phyloP scores from a whole-genome alignment of 1,140 invertebrate species.

The Diachasma alloeum region DNA sequence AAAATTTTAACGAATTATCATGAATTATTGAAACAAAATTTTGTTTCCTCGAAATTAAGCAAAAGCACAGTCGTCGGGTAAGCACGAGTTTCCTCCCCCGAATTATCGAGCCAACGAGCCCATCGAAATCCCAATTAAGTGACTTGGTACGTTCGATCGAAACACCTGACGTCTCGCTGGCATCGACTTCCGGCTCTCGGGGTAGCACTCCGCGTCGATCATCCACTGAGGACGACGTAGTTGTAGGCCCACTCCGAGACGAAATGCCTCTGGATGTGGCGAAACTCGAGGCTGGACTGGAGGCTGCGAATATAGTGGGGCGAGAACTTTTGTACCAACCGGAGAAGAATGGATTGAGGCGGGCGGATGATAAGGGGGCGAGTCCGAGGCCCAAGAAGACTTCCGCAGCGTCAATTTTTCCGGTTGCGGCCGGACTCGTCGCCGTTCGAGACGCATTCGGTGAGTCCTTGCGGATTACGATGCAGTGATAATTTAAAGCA shows the following conservation, averaged over 20 bases:
- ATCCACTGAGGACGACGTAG: not conserved
- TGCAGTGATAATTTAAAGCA: too few species aligned
- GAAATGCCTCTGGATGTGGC: conserved; percentile 9
- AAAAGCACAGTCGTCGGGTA: conserved; percentile 21
- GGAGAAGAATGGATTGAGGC: conserved; percentile 42
- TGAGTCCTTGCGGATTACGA: conserved; percentile 23
- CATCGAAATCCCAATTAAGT: conserved; percentile 39
- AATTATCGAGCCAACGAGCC: conserved; percentile 27
- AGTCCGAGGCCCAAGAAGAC: conserved; percentile 42
- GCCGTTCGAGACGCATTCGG: conserved; percentile 54
- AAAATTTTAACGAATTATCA: not conserved
- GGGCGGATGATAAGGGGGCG: conserved; percentile 1
- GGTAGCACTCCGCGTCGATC: conserved; percentile 30
- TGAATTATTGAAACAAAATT: not conserved
- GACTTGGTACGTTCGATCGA: conserved; percentile 39
- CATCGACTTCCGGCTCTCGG: conserved; percentile 35
- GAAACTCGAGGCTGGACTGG: conserved; percentile 9
- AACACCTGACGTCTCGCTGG: conserved; percentile 32
- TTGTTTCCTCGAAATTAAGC: conserved; percentile 27
- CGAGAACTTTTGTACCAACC: conserved; percentile 39
- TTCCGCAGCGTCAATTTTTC: conserved; percentile 47
- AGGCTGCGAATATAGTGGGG: not conserved
- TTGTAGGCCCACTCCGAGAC: not conserved
- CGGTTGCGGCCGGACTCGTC: conserved; percentile 36
- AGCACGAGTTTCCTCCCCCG: conserved; percentile 21